A percentile compares a stretch with the other conserved stretches of the same genome.
These are phyloP conservation scores for Drosophila varians DNA, from an alignment of 1,140 invertebrate genomes.

Conservation along the genomic window DNA sequence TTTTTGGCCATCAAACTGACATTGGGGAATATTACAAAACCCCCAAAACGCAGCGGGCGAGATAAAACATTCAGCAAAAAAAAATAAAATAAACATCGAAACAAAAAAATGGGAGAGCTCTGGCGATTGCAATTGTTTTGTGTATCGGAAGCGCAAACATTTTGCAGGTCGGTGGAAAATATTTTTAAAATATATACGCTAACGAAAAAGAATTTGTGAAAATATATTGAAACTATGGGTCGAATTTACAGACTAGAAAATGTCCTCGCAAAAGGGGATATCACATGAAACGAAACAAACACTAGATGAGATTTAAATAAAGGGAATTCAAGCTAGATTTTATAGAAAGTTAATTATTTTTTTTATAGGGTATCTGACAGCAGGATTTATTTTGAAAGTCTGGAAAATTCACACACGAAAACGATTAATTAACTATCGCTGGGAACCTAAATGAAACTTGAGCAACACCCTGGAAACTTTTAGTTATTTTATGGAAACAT, in stretches of 20 bases:
- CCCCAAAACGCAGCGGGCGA: slow-evolving; percentile 50
- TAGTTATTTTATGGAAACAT: background rate
- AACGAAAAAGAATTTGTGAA: background rate
- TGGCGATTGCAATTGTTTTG: slow-evolving; percentile 66
- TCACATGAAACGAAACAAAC: background rate
- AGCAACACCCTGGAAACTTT: background rate
- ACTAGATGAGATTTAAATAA: background rate
- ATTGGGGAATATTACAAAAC: slow-evolving; percentile 77
- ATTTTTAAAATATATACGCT: slow-evolving; percentile 20
- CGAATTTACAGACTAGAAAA: background rate
- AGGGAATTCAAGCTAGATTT: background rate
- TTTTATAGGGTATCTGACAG: background rate
- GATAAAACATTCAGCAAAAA: slow-evolving; percentile 45
- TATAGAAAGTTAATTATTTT: too few species aligned
- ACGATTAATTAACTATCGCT: slow-evolving; percentile 37
- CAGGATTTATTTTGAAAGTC: background rate
- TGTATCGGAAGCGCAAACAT: slow-evolving; percentile 65
- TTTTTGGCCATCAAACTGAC: slow-evolving; percentile 70
- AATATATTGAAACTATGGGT: background rate
- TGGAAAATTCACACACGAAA: background rate
- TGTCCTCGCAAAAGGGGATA: background rate
- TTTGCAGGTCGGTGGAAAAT: slow-evolving; percentile 28
- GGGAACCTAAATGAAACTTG: slow-evolving; percentile 5
- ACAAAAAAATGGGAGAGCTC: slow-evolving; percentile 12
- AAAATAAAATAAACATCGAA: background rate